These are phyloP conservation scores for Athalia cordata DNA, from an alignment of 2,888 invertebrate species.

Conservation along the genomic window DNA sequence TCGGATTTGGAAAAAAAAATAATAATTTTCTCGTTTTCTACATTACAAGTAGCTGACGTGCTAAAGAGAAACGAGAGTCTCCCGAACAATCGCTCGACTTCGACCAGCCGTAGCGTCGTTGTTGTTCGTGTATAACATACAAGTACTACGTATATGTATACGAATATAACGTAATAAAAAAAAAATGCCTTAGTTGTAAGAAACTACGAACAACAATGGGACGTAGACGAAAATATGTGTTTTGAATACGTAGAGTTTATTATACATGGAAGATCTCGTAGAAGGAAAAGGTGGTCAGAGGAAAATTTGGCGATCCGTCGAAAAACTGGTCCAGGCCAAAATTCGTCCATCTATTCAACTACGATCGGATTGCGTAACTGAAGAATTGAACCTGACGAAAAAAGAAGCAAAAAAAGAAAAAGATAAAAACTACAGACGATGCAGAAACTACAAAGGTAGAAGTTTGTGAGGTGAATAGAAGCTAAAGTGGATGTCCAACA, in stretches of 20 bases:
- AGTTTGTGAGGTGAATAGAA: neutral
- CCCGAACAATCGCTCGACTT: constrained; percentile 1
- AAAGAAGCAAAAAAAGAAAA: neutral
- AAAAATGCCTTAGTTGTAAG: neutral
- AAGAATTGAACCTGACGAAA: neutral
- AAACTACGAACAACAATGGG: too few relatives aligned
- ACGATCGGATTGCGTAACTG: neutral
- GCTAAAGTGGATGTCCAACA: constrained; percentile 21
- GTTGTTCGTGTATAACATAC: neutral
- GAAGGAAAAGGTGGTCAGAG: neutral
- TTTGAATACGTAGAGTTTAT: neutral
- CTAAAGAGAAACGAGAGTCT: constrained; percentile 23
- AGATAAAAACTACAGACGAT: neutral
- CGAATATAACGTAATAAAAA: neutral
- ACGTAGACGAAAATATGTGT: too few relatives aligned
- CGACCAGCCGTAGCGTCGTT: constrained; percentile 9
- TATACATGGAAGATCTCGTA: neutral
- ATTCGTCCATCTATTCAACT: neutral
- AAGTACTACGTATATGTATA: too few relatives aligned
- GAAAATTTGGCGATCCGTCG: neutral
- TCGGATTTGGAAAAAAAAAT: too few relatives aligned
- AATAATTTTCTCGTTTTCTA: neutral
- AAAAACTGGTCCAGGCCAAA: constrained; percentile 10
- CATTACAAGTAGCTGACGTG: neutral
- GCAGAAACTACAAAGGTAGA: neutral